These are phyloP conservation scores for Festucalex cinctus DNA, from an alignment of 2,113 vertebrate genomes.

Conservation along the genomic window DNA sequence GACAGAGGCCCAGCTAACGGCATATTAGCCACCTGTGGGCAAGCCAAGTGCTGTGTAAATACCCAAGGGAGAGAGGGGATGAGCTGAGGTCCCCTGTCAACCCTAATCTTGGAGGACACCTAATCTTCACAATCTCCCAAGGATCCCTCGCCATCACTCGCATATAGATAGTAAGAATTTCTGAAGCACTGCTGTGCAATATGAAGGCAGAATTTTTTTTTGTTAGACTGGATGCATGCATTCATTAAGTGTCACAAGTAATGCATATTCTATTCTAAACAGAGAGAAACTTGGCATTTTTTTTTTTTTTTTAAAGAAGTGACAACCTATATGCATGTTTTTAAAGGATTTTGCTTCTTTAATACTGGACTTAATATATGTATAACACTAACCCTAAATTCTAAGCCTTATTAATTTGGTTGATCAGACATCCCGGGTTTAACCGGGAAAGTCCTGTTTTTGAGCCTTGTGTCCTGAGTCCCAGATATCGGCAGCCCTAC, in stretches of 20 bases:
- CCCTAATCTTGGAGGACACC: conserved; percentile 57
- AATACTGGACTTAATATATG: background rate
- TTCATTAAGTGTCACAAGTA: background rate
- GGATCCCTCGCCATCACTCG: conserved; percentile 45
- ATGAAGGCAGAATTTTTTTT: conserved; percentile 10
- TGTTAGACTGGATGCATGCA: background rate
- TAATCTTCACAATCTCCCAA: conserved; percentile 59
- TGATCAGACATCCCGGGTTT: too few species aligned
- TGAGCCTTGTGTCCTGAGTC: too few species aligned
- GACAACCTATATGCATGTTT: background rate
- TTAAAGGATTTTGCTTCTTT: background rate
- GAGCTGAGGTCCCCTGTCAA: conserved; percentile 52
- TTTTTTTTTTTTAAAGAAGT: conserved; percentile 1
- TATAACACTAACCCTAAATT: background rate
- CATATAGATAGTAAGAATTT: conserved; percentile 37
- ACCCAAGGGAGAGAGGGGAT: conserved; percentile 52
- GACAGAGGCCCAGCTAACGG: conserved; percentile 30
- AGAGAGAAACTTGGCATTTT: background rate
- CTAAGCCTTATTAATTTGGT: too few species aligned
- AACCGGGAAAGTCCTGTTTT: too few species aligned
- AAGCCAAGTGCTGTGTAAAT: conserved; percentile 62
- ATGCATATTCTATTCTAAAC: background rate
- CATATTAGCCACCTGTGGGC: conserved; percentile 64
- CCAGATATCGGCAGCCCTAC: too few species aligned
- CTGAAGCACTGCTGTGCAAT: conserved; percentile 25